A percentile compares a stretch with the other conserved stretches of the same genome.
phyloP scores from a whole-genome alignment of 2,888 invertebrate species.

The Eristalis pertinax region DNA sequence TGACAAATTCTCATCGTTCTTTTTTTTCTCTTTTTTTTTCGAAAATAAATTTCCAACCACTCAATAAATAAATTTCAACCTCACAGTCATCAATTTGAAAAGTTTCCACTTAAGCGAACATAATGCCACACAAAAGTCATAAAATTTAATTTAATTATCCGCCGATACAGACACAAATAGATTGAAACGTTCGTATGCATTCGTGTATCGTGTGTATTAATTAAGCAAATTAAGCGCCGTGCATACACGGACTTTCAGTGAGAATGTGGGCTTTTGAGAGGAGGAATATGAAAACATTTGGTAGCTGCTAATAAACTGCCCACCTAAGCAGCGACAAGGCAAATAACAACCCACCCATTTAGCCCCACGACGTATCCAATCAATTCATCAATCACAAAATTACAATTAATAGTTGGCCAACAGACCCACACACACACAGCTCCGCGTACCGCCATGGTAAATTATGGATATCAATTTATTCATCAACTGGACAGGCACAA shows the following conservation, averaged over 20 bases:
- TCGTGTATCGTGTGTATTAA: conserved; percentile 35
- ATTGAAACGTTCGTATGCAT: neutral
- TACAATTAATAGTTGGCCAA: conserved; percentile 55
- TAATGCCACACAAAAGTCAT: conserved; percentile 60
- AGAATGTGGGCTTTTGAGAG: conserved; percentile 19
- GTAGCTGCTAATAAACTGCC: conserved; percentile 51
- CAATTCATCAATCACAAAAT: conserved; percentile 71
- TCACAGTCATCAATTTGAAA: conserved; percentile 52
- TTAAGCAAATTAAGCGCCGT: conserved; percentile 58
- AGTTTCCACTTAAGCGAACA: conserved; percentile 50
- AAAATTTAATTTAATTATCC: conserved; percentile 69
- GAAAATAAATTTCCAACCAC: conserved; percentile 59
- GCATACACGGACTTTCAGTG: neutral
- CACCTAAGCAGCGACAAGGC: conserved; percentile 46
- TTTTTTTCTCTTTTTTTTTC: neutral
- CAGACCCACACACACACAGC: conserved; percentile 7
- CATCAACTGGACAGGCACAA: conserved; percentile 46
- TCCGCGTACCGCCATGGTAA: conserved; percentile 6
- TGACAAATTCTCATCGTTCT: conserved; percentile 43
- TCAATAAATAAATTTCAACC: conserved; percentile 65
- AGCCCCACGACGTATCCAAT: conserved; percentile 61
- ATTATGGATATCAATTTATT: conserved; percentile 66
- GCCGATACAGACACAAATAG: conserved; percentile 10
- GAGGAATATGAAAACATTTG: conserved; percentile 19
- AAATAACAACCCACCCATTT: conserved; percentile 55